These are phyloP conservation scores for Chloebia gouldiae DNA, from an alignment of 2,113 vertebrate species.

Conservation along the genomic window DNA sequence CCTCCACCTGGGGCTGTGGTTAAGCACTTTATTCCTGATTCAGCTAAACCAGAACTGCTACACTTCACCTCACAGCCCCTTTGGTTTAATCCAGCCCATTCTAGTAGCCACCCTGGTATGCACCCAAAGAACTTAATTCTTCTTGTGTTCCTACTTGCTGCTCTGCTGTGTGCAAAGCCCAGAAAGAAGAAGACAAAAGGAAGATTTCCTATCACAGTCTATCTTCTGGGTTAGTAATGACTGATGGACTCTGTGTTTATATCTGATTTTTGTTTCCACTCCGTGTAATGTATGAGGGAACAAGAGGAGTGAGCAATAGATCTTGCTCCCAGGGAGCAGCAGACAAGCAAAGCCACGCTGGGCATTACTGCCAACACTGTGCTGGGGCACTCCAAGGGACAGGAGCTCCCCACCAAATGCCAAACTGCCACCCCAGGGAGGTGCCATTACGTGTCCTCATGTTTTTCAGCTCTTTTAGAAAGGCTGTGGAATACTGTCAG, in stretches of 20 bases:
- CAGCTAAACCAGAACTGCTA: conserved; percentile 1
- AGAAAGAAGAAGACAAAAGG: not conserved
- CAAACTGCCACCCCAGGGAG: not conserved
- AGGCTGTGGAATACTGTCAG: not conserved
- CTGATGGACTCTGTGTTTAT: not conserved
- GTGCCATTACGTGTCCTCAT: not conserved
- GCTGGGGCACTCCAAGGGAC: not conserved
- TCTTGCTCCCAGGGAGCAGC: not conserved
- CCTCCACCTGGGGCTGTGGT: conserved; percentile 14
- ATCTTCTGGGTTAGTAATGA: not conserved
- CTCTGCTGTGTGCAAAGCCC: not conserved
- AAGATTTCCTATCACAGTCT: not conserved
- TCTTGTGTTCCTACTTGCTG: not conserved
- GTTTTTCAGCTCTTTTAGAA: not conserved
- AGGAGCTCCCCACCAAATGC: not conserved
- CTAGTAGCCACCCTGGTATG: not conserved
- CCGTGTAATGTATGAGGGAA: not conserved
- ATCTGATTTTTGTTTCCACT: conserved; percentile 16
- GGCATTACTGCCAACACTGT: fast-evolving
- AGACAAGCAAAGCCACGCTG: not conserved
- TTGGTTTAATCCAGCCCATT: not conserved
- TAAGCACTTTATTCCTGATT: not conserved
- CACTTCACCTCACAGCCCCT: not conserved
- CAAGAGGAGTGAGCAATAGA: not conserved
- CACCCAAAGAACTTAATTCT: not conserved